Conservation (phyloP, 2,113 vertebrate genomes). For the Strix uralensis region DNA sequence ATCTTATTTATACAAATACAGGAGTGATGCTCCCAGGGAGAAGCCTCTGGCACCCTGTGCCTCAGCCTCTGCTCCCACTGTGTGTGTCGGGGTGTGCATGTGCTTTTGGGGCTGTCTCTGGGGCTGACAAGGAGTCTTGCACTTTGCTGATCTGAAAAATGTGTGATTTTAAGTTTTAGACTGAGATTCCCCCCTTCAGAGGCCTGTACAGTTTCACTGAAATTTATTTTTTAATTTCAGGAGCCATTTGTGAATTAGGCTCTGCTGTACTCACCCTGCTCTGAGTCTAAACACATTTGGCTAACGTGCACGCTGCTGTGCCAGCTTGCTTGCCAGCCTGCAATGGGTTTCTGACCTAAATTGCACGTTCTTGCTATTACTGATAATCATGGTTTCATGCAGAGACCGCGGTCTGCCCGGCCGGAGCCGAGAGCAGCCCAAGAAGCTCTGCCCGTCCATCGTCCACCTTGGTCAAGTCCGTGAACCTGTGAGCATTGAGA, state of each 20-base stretch:
- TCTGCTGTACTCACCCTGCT: background rate
- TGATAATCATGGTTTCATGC: background rate
- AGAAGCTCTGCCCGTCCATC: background rate
- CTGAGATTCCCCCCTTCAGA: background rate
- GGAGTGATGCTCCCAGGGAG: rapidly evolving
- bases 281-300: background rate
- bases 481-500: background rate
- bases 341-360: background rate
- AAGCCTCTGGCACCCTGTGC: background rate
- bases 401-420: background rate
- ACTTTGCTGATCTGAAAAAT: background rate
- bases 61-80: background rate
- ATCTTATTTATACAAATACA: background rate
- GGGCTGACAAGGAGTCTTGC: background rate
- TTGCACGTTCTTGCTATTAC: background rate
- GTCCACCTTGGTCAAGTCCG: background rate
- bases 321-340: background rate
- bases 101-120: background rate
- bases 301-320: rapidly evolving
- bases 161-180: background rate
- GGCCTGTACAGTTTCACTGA: rapidly evolving
- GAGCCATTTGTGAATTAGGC: background rate
- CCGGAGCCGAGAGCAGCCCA: rapidly evolving
- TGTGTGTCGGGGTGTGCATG: rapidly evolving
- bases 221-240: background rate